Base-by-base conservation (phyloP, 2,113 vertebrate genomes). In the Cynoglossus semilaevis region DNA sequence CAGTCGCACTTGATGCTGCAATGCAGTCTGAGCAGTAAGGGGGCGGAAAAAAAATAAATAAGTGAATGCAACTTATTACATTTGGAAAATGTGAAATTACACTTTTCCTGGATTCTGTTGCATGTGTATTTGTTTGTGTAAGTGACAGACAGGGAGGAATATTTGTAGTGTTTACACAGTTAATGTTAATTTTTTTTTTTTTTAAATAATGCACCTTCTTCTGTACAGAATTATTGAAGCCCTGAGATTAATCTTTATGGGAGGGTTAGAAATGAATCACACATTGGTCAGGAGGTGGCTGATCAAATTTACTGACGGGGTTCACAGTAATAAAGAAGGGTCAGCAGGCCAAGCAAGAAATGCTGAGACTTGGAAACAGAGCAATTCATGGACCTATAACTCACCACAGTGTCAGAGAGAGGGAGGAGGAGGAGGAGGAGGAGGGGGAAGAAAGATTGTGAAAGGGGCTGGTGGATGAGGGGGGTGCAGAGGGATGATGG, bases 341-440 rank as follows among this genome's bases (percentile, higher is more conserved):
- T 66, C 76, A 77, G 74, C 44, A 44, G 72, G 66, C 67, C 70
- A 72, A 63, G 65, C 8, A 5, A 77, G 67, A 81, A 82, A 66
- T 80, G 86, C 79, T 82, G 82, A 86, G 79, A 76, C 66, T 58
- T 77, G 52, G 71, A 80, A 88, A 83, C 34, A 36, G 46, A 44
- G 63, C 67, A 58, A 76, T 83, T 80, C 77, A 85, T 84, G 46
- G 59, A 43, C 47, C 73, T 76, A 83, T 87, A 85, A 85, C 55
- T 85, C 83, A 85, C 42, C 58, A 18, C 48, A 15, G 17, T 51
- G 56, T 50, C 46, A 47, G 17, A 50, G 49, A 51, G 61, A 17
- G 22, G 3, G 9, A 9, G 43, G 3, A 8, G 16, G 10, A 13
- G 17, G 16, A 16, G 18, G 22, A 63, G 43, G 46, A 35, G 16